Base-by-base conservation (phyloP, 2,888 invertebrate genomes). In the Ennomos fuscantarius region DNA sequence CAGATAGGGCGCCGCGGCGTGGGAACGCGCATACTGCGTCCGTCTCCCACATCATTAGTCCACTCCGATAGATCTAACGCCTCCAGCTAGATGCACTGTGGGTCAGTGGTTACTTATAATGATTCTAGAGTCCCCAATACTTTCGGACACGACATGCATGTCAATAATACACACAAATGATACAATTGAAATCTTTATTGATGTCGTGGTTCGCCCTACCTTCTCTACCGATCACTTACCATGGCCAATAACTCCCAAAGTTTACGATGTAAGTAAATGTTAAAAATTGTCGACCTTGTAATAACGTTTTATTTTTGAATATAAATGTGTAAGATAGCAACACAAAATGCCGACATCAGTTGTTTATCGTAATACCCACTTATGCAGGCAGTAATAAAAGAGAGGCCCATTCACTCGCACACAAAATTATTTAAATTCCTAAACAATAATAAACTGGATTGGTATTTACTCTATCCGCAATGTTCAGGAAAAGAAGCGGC, bases 401-500 rank as follows among this genome's bases (percentile, higher is more conserved):
- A 24, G 9, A 35, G 34, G 5, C 15, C 10, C 49, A 49, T 55
- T 50, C 49, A 50, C 45, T 41, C 13, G 24, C 40, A 50, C 40
- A 41, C 24, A 40, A 10, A 32, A 12, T 46, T 45, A 39, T 47
- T 42, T 43, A 58, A 44, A 58, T 58, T 53, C 58, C 44, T 49
- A 32, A 52, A 39, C 31, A 39, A 39, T 34, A 57, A 54, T 54
- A 60, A 60, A 60, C 51, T 66, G 60, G 48, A 56, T 51, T 55
- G 64, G 64, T 61, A 66, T 66, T 66, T 62, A 55, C 62, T 64
- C 45, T 41, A 60, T 70, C 63, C 65, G 71, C 68, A 70, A 56
- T 61, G 55, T 62, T 57, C 63, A 75, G 74, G 65, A 67, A 71
- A 62, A 66, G 66, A 66, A 69, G 48, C 56, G 58, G 40, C 47